Evolutionary conservation across 2,888 invertebrate genomes (phyloP).

Genomic region (Pseudococcus longispinus): DNA sequence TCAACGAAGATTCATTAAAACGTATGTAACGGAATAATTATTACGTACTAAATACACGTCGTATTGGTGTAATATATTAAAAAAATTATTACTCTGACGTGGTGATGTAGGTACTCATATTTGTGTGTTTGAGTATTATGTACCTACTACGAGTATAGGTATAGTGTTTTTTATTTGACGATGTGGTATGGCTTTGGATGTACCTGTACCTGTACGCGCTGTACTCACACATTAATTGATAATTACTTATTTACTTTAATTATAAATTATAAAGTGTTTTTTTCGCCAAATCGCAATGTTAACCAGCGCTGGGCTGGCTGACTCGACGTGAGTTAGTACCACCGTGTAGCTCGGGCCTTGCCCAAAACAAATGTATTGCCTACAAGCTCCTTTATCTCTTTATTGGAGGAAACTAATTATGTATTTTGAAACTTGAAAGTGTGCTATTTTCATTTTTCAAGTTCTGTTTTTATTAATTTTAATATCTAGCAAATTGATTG

Average conservation of each 20-base stretch:
- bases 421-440: no score
- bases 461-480: no score
- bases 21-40: conserved; percentile 13
- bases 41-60: neutral
- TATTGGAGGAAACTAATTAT: no score
- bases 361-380: no score
- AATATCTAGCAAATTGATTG: no score
- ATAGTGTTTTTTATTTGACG: neutral
- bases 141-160: neutral
- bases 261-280: conserved; percentile 15
- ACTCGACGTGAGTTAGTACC: no score
- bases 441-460: no score
- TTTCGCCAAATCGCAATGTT: no score
- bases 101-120: no score
- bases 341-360: no score
- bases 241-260: conserved; percentile 13
- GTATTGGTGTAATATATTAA: neutral
- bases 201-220: neutral
- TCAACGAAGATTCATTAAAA: conserved; percentile 17
- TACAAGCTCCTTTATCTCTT: no score
- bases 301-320: no score
- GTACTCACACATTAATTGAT: neutral
- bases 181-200: neutral
- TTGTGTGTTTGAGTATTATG: neutral
- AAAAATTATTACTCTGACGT: conserved; percentile 12